Percentiles rank a stretch among this genome's conserved stretches.
phyloP scores from a whole-genome alignment of 2,888 invertebrate genomes.

The Drosophila hamatofila region DNA sequence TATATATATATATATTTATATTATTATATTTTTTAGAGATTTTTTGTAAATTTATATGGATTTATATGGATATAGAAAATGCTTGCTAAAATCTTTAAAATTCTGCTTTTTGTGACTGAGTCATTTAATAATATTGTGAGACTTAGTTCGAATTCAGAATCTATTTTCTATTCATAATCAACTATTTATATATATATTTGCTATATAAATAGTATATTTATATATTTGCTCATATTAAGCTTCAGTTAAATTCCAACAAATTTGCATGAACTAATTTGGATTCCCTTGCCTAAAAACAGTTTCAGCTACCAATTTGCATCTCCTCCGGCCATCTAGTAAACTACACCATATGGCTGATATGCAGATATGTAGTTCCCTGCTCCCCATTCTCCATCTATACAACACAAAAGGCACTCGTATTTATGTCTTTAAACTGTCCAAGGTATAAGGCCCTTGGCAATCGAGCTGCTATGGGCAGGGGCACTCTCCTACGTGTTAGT shows the following conservation, averaged over 20 bases:
- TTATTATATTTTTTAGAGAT: no score
- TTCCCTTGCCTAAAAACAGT: not conserved
- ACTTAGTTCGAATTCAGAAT: no score
- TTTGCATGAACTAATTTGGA: not conserved
- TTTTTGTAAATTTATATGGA: no score
- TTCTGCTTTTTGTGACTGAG: no score
- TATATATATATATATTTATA: no score
- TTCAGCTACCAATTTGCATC: constrained; percentile 6
- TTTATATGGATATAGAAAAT: no score
- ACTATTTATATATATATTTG: not conserved
- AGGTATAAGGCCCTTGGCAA: constrained; percentile 36
- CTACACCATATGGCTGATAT: constrained; percentile 19
- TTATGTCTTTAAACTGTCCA: constrained; percentile 56
- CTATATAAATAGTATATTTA: no score
- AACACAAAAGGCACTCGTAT: constrained; percentile 48
- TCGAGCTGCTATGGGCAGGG: constrained; percentile 24
- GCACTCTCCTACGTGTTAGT: constrained; percentile 48
- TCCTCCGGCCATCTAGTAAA: constrained; percentile 7
- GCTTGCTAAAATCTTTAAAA: no score
- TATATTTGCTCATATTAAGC: not conserved
- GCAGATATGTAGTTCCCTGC: constrained; percentile 17
- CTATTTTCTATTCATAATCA: not conserved
- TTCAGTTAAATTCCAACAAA: not conserved
- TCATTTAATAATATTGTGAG: no score
- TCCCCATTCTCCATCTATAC: not conserved